These are phyloP conservation scores for Chanos chanos DNA, from an alignment of 2,797 vertebrate genomes.

Conservation along the genomic window DNA sequence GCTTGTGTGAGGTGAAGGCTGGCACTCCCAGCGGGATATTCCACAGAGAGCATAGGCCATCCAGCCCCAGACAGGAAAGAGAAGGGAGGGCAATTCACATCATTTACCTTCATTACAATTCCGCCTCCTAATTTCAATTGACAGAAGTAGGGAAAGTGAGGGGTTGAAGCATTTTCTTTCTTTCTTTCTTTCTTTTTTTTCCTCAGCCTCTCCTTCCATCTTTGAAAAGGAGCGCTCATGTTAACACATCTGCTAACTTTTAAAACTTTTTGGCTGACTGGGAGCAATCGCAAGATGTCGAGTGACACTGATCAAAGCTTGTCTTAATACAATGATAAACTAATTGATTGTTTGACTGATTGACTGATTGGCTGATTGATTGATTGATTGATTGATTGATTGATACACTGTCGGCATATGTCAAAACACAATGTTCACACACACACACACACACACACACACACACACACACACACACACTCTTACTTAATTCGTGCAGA, in stretches of 20 bases:
- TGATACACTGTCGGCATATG: too few species aligned
- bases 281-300: constrained; percentile 2
- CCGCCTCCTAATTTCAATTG: constrained; percentile 35
- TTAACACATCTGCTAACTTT: constrained; percentile 20
- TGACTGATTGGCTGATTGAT: too few species aligned
- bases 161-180: background rate
- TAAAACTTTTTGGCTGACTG: constrained; percentile 18
- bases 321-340: too few species aligned
- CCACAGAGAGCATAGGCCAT: constrained; percentile 56
- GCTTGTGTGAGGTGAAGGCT: constrained; percentile 67
- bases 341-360: too few species aligned
- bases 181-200: background rate
- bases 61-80: constrained; percentile 52
- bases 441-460: too few species aligned
- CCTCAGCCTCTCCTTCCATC: background rate
- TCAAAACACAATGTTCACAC: too few species aligned
- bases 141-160: constrained; percentile 22
- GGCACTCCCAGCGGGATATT: constrained; percentile 26
- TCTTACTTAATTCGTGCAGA: too few species aligned
- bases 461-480: too few species aligned
- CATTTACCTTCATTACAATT: constrained; percentile 45
- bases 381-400: too few species aligned
- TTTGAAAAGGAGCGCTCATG: constrained; percentile 7
- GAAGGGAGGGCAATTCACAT: constrained; percentile 41
- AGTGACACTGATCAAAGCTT: constrained; percentile 7